phyloP scores from a whole-genome alignment of 2,888 invertebrate species.

The Blomia tropicalis region DNA sequence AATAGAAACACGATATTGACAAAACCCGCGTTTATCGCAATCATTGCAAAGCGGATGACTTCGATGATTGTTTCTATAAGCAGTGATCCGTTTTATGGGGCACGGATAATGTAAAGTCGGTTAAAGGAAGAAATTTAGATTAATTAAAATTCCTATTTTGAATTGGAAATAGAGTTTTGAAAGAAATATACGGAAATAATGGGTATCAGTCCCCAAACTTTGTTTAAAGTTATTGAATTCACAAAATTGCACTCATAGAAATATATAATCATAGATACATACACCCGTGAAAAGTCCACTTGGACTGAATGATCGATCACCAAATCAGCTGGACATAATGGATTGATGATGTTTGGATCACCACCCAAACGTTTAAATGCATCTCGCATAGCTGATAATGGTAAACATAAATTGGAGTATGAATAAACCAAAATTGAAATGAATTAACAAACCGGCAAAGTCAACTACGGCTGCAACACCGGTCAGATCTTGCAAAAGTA shows the following conservation, averaged over 20 bases:
- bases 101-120: background rate
- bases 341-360: constrained; percentile 82
- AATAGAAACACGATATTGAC: constrained; percentile 13
- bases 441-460: constrained; percentile 52
- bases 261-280: too few relatives aligned
- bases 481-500: constrained; percentile 55
- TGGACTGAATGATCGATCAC: constrained; percentile 97
- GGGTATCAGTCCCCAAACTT: background rate
- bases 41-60: constrained; percentile 23
- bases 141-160: too few relatives aligned
- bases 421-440: background rate
- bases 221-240: too few relatives aligned
- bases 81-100: background rate
- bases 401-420: background rate
- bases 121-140: background rate
- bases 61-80: constrained; percentile 7
- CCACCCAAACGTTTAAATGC: constrained; percentile 72
- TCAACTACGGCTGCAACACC: constrained; percentile 97
- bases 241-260: too few relatives aligned
- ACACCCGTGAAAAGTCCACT: constrained; percentile 65
- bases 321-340: constrained; percentile 87
- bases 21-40: constrained; percentile 22
- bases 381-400: constrained; percentile 68
- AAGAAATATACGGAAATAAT: background rate
- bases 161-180: background rate